These are phyloP conservation scores for Seira ritae DNA, from an alignment of 2,888 invertebrate genomes.

Conservation along the genomic window DNA sequence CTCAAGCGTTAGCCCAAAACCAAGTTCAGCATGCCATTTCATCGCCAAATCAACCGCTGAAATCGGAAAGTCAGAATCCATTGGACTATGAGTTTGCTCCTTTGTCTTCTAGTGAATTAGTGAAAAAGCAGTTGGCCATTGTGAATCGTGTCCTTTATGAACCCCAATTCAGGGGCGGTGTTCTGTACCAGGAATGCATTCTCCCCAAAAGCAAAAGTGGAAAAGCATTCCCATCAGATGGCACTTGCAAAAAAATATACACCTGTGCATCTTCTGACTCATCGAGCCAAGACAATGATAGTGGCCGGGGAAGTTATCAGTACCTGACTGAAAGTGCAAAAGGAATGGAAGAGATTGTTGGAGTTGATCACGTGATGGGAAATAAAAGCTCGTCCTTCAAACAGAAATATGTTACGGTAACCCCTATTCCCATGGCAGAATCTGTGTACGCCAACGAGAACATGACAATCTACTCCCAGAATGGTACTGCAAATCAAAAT, in stretches of 20 bases:
- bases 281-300: conserved; percentile 59
- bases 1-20: too few species aligned
- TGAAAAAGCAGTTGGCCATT: conserved; percentile 42
- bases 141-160: conserved; percentile 26
- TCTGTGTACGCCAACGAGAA: background rate
- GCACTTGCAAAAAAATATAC: background rate
- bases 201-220: background rate
- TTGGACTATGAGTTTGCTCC: conserved; percentile 52
- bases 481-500: background rate
- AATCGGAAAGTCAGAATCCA: conserved; percentile 27
- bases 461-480: conserved; percentile 1
- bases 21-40: too few species aligned
- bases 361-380: background rate
- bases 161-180: background rate
- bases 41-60: conserved; percentile 14
- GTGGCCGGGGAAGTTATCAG: conserved; percentile 49
- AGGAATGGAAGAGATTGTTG: background rate
- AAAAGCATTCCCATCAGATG: background rate
- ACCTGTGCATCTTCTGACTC: conserved; percentile 44
- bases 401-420: too few species aligned
- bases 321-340: background rate
- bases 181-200: background rate
- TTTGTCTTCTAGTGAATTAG: conserved; percentile 51
- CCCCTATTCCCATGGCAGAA: background rate
- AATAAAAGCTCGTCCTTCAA: background rate